phyloP scores from a whole-genome alignment of 1,140 invertebrate species.

The Drosophila jambulina region DNA sequence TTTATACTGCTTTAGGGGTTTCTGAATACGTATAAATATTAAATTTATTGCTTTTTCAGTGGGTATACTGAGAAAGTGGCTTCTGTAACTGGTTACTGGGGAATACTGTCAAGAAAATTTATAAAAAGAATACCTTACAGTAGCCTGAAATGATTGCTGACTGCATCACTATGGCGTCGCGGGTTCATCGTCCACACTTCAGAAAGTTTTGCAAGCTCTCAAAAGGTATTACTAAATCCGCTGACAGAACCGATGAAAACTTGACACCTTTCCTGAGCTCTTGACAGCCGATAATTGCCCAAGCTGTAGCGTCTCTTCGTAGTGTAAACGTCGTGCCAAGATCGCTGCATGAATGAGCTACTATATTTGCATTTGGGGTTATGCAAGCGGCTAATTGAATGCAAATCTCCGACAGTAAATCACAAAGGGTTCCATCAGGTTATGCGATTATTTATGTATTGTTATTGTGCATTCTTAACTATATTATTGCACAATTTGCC shows the following conservation, averaged over 20 bases:
- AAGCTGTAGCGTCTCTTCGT: constrained; percentile 15
- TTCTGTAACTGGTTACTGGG: constrained; percentile 2
- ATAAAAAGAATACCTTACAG: neutral
- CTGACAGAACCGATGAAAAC: constrained; percentile 51
- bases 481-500: constrained; percentile 17
- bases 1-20: neutral
- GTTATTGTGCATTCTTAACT: constrained; percentile 6
- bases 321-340: constrained; percentile 35
- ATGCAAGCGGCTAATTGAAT: constrained; percentile 38
- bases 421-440: constrained; percentile 35
- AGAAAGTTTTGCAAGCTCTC: constrained; percentile 34
- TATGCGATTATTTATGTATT: constrained; percentile 37
- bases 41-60: constrained; percentile 4
- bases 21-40: neutral
- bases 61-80: neutral
- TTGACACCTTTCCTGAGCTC: constrained; percentile 44
- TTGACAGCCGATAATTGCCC: constrained; percentile 38
- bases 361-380: constrained; percentile 37
- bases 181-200: constrained; percentile 45
- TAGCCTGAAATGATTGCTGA: constrained; percentile 9
- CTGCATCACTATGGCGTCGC: constrained; percentile 16
- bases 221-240: constrained; percentile 33
- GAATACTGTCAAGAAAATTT: neutral
- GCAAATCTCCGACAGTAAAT: constrained; percentile 30
- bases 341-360: constrained; percentile 37